Conservation (phyloP, 2,113 vertebrate genomes). For the Ahaetulla prasina region DNA sequence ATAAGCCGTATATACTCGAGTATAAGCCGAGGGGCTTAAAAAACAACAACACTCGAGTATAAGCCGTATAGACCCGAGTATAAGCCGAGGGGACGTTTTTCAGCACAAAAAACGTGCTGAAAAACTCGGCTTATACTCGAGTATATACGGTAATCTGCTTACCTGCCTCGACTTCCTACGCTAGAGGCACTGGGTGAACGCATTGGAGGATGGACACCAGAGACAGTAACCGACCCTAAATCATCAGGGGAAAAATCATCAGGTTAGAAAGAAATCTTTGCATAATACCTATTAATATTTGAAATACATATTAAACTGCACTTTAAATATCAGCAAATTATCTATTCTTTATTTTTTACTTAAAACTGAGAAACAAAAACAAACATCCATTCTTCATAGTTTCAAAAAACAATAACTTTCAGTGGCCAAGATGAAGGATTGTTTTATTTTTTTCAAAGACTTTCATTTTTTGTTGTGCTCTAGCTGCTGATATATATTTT, state of each 20-base stretch:
- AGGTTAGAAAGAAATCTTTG: neutral
- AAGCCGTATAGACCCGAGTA: no score
- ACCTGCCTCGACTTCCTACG: constrained; percentile 79
- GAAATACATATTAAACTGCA: neutral
- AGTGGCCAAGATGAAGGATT: neutral
- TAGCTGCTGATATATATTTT: neutral
- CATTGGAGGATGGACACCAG: constrained; percentile 69
- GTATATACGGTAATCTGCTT: no score
- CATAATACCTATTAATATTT: neutral
- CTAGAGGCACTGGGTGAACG: constrained; percentile 79
- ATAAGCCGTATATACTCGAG: no score
- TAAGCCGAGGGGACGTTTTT: no score
- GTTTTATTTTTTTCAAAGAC: neutral
- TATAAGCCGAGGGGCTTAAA: no score
- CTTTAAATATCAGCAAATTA: neutral
- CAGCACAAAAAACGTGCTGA: no score
- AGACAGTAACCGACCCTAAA: constrained; percentile 68
- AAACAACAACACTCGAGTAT: no score
- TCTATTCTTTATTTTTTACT: neutral
- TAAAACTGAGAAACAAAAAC: neutral
- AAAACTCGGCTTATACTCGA: no score
- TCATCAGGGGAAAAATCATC: neutral
- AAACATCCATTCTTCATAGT: neutral
- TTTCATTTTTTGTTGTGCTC: neutral
- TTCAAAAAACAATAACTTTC: neutral